A percentile compares a stretch with the other conserved stretches of the same genome.
phyloP scores from a whole-genome alignment of 53 echinoderm and acorn worm genomes.

The Stichopus horrens region DNA sequence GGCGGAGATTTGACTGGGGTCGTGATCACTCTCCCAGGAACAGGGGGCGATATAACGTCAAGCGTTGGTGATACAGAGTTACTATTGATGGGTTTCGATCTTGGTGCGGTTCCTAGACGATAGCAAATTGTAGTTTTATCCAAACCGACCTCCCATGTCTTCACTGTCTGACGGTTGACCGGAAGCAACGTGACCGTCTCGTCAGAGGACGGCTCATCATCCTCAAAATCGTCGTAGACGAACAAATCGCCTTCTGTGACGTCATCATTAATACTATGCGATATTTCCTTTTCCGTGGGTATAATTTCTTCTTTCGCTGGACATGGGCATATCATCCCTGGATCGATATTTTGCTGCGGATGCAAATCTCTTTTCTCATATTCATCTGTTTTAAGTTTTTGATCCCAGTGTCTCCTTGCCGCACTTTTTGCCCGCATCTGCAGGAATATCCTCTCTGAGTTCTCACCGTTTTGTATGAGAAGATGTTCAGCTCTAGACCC shows the following conservation, averaged over 20 bases:
- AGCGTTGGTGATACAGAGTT: conserved; percentile 2
- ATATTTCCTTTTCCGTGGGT: neutral
- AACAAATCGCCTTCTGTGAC: conserved; percentile 2
- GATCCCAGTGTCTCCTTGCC: neutral
- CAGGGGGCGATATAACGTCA: conserved; percentile 5
- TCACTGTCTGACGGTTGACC: neutral
- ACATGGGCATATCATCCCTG: neutral
- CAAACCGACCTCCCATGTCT: conserved; percentile 20
- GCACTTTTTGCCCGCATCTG: neutral
- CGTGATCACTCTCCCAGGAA: conserved; percentile 23
- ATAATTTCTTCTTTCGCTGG: neutral
- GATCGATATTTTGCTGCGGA: neutral
- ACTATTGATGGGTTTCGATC: conserved; percentile 5
- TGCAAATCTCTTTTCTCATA: neutral
- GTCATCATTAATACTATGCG: neutral
- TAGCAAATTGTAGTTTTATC: conserved; percentile 62
- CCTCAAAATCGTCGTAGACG: conserved; percentile 27
- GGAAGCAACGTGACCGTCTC: conserved; percentile 42
- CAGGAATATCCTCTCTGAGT: conserved; percentile 32
- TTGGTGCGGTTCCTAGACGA: conserved; percentile 59
- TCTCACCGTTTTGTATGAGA: conserved; percentile 42
- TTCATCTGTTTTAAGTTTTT: neutral
- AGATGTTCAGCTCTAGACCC: conserved; percentile 56
- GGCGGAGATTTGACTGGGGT: conserved; percentile 21
- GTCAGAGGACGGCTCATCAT: conserved; percentile 39